These are phyloP conservation scores for Dysdera silvatica DNA, from an alignment of 1,140 invertebrate genomes.

Conservation along the genomic window DNA sequence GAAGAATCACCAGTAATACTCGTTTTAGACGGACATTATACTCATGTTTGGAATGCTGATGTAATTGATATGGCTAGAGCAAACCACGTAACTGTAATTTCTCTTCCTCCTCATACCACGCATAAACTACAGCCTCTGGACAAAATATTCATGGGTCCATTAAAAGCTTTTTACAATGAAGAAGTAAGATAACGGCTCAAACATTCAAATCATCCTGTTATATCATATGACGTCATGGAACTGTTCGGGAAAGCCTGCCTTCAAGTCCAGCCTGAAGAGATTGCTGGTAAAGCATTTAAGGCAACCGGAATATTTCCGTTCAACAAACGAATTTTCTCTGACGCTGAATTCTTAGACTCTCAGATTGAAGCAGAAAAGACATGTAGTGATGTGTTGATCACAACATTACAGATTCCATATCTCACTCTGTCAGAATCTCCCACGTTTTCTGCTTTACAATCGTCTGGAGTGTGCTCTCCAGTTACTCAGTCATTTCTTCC, in stretches of 20 bases:
- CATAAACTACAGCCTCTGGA: constrained; percentile 44
- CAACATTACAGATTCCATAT: no score
- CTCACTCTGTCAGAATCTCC: no score
- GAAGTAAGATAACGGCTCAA: constrained; percentile 38
- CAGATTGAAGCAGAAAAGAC: neutral
- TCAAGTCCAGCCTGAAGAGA: neutral
- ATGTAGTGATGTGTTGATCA: no score
- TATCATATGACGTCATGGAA: neutral
- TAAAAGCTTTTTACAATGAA: constrained; percentile 40
- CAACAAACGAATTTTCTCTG: neutral
- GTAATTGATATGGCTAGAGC: constrained; percentile 45
- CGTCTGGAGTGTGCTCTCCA: no score
- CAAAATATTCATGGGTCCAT: constrained; percentile 39
- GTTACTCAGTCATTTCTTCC: no score
- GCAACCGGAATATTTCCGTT: no score
- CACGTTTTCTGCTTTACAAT: no score
- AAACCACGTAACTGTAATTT: constrained; percentile 53
- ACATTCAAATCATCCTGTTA: neutral
- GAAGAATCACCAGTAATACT: constrained; percentile 37
- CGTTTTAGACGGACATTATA: constrained; percentile 42
- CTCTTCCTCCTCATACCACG: constrained; percentile 42
- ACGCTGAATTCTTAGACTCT: neutral
- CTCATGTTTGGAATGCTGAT: constrained; percentile 41
- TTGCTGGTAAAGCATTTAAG: neutral
- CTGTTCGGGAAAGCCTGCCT: neutral